Evolutionary conservation across 2,888 invertebrate genomes (phyloP).

Genomic region (Thymelicus acteon): DNA sequence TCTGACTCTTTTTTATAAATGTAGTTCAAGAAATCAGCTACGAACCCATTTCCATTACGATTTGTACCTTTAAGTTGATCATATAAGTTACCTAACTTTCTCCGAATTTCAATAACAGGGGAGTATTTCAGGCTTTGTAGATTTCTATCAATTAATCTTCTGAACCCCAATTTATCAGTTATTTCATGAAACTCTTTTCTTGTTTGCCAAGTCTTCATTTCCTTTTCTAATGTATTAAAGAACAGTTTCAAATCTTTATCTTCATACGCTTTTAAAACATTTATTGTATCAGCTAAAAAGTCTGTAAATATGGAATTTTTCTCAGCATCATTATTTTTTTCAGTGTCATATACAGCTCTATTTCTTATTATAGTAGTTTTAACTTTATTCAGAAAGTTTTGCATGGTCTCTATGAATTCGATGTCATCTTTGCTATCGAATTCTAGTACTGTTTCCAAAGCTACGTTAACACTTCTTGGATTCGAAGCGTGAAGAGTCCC

Average conservation of each 20-base stretch:
- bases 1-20: constrained; percentile 49
- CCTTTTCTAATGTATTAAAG: constrained; percentile 48
- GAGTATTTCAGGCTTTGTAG: constrained; percentile 46
- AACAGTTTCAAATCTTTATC: constrained; percentile 56
- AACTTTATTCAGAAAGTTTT: constrained; percentile 52
- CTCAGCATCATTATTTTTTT: constrained; percentile 10
- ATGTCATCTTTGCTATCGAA: constrained; percentile 55
- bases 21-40: constrained; percentile 55
- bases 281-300: constrained; percentile 52
- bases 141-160: constrained; percentile 47
- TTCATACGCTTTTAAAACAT: constrained; percentile 49
- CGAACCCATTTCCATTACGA: constrained; percentile 35
- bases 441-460: constrained; percentile 61
- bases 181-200: constrained; percentile 52
- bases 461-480: constrained; percentile 57
- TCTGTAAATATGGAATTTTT: constrained; percentile 51
- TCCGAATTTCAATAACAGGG: constrained; percentile 45
- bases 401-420: constrained; percentile 52
- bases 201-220: constrained; percentile 55
- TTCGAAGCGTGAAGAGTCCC: constrained; percentile 31
- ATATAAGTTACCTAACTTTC: constrained; percentile 42
- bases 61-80: constrained; percentile 41
- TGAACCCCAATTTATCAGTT: constrained; percentile 44
- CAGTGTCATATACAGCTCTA: background rate
- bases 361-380: constrained; percentile 45